These are phyloP conservation scores for Hyperoplus immaculatus DNA, from an alignment of 2,797 vertebrate genomes.

Conservation along the genomic window DNA sequence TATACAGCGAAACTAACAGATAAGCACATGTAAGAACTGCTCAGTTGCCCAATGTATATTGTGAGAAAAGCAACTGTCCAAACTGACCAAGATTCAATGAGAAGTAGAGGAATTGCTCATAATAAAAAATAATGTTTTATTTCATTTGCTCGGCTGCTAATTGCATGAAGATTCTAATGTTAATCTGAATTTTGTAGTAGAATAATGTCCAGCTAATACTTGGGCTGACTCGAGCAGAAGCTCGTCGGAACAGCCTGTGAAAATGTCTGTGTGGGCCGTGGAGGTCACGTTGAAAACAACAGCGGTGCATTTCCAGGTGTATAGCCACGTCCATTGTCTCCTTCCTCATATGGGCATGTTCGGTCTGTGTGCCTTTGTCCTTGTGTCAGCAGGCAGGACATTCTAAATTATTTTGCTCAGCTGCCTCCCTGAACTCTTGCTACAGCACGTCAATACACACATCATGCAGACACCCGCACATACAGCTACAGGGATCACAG, in stretches of 20 bases:
- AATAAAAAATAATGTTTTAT: background rate
- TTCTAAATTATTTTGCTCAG: constrained; percentile 90
- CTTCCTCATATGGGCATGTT: constrained; percentile 85
- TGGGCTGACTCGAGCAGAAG: constrained; percentile 50
- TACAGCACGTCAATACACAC: constrained; percentile 88
- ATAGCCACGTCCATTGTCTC: constrained; percentile 83
- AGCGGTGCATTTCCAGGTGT: constrained; percentile 85
- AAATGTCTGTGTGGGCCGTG: constrained; percentile 77
- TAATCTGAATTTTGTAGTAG: constrained; percentile 55
- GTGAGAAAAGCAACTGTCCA: constrained; percentile 7
- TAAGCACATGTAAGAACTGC: background rate
- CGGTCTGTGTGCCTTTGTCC: constrained; percentile 86
- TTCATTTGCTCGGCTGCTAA: constrained; percentile 23
- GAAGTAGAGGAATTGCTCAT: background rate
- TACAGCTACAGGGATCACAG: constrained; percentile 73
- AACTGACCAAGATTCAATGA: background rate
- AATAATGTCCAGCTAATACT: constrained; percentile 52
- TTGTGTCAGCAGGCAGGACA: constrained; percentile 90
- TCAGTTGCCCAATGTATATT: background rate
- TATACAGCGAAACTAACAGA: background rate
- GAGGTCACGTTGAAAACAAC: constrained; percentile 87
- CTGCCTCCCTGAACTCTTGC: constrained; percentile 89
- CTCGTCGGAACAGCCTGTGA: constrained; percentile 67
- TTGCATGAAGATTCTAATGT: constrained; percentile 17
- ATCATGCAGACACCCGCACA: constrained; percentile 80